phyloP scores from a whole-genome alignment of 2,888 invertebrate genomes.

The Euproctis similis region DNA sequence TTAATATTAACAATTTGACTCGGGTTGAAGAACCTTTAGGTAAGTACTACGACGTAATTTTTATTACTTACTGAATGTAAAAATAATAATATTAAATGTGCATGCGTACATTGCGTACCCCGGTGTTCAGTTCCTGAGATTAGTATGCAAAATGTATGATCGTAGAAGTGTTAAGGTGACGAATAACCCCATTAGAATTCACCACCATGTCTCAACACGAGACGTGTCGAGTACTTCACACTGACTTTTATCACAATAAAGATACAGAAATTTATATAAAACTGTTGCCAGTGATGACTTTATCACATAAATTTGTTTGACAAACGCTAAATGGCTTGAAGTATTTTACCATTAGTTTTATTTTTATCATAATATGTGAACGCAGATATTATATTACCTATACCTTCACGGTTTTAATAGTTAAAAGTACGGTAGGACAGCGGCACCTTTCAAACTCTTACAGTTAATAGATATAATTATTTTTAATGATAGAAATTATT shows the following conservation, averaged over 20 bases:
- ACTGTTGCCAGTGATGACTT: neutral
- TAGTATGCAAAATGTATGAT: slow-evolving; percentile 60
- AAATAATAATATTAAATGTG: slow-evolving; percentile 32
- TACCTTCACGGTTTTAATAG: too few species aligned
- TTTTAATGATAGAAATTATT: too few species aligned
- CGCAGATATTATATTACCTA: too few species aligned
- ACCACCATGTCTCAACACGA: slow-evolving; percentile 22
- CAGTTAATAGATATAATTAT: too few species aligned
- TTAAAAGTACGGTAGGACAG: too few species aligned
- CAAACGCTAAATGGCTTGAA: too few species aligned
- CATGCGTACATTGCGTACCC: slow-evolving; percentile 23
- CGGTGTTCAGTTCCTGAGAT: slow-evolving; percentile 30
- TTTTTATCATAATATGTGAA: too few species aligned
- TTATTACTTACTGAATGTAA: slow-evolving; percentile 28
- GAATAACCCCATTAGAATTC: slow-evolving; percentile 61
- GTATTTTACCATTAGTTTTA: too few species aligned
- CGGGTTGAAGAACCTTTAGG: slow-evolving; percentile 27
- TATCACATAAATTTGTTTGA: too few species aligned
- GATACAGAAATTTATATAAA: slow-evolving; percentile 40
- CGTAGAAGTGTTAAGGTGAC: slow-evolving; percentile 55
- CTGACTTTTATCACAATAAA: slow-evolving; percentile 28
- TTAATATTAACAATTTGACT: too few species aligned
- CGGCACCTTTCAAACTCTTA: too few species aligned
- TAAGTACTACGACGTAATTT: slow-evolving; percentile 19
- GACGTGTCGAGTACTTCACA: slow-evolving; percentile 43